Percentiles rank a stretch among this genome's conserved stretches.
phyloP scores from a whole-genome alignment of 2,888 invertebrate species.

The Oxytorus armatus region DNA sequence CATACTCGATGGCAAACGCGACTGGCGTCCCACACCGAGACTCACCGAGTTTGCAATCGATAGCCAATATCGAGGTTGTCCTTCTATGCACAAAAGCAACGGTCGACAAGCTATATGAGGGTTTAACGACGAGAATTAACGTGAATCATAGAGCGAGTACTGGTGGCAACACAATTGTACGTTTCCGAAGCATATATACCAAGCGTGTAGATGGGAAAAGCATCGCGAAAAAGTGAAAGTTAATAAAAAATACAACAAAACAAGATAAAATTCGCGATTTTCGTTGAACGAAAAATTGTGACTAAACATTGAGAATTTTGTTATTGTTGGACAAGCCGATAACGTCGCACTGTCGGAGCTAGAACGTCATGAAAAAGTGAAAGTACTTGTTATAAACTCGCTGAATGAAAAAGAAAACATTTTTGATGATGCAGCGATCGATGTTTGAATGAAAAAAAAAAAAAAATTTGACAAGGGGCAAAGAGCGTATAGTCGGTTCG shows the following conservation, averaged over 20 bases:
- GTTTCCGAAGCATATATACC: no score
- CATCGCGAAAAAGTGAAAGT: conserved; percentile 45
- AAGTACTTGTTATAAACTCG: neutral
- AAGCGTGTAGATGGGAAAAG: neutral
- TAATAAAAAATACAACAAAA: conserved; percentile 8
- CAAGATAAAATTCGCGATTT: neutral
- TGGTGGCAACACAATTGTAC: no score
- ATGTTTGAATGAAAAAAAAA: neutral
- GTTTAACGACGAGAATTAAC: conserved; percentile 36
- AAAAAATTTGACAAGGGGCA: neutral
- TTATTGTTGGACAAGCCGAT: neutral
- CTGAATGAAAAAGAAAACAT: neutral
- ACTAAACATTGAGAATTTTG: neutral
- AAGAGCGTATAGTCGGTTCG: neutral
- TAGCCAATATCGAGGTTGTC: conserved; percentile 64
- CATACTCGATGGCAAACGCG: conserved; percentile 19
- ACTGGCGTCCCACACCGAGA: conserved; percentile 46
- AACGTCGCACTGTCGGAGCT: neutral
- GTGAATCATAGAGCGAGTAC: conserved; percentile 36
- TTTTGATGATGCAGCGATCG: neutral
- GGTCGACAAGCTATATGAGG: conserved; percentile 22
- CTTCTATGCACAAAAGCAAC: conserved; percentile 51
- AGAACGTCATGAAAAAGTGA: conserved; percentile 14
- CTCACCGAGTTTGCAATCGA: conserved; percentile 63
- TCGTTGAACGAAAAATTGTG: conserved; percentile 1